A percentile compares a stretch with the other conserved stretches of the same genome.
Conservation (phyloP, 2,797 vertebrate species). For the Garrulus glandarius region DNA sequence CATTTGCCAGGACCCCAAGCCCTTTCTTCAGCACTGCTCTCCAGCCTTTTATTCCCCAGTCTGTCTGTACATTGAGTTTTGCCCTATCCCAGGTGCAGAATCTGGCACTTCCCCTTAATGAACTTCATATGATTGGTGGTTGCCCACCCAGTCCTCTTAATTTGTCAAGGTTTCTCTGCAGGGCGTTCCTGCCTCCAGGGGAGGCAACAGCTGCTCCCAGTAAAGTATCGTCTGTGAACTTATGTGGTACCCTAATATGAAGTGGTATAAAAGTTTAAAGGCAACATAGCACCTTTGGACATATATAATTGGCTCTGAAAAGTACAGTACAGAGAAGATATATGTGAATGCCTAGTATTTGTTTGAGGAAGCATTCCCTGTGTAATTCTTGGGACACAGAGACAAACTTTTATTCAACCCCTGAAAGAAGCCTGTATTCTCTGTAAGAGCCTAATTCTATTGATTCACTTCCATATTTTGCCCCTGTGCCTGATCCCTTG, state of each 20-base stretch:
- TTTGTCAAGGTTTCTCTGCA: background rate
- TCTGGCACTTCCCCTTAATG: background rate
- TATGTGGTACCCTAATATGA: background rate
- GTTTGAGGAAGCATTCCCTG: background rate
- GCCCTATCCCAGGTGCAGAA: background rate
- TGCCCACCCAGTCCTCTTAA: background rate
- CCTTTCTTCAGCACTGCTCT: background rate
- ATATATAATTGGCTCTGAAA: background rate
- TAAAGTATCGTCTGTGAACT: background rate
- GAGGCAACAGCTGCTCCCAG: background rate
- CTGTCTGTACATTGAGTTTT: background rate
- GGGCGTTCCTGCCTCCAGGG: background rate
- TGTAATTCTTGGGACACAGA: background rate
- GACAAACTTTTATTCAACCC: background rate
- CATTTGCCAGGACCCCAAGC: too few species aligned
- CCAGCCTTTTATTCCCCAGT: background rate
- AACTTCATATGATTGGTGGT: background rate
- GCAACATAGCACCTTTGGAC: background rate
- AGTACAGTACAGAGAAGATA: background rate
- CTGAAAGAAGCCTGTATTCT: background rate
- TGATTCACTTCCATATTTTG: background rate
- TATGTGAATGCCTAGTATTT: background rate
- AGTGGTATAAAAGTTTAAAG: background rate
- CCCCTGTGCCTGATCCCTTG: background rate
- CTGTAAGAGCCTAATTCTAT: background rate